Evolutionary conservation across 2,113 vertebrate species (phyloP), one percentile per base, ranked within the genome.

Genomic region (Lagenorhynchus albirostris): DNA sequence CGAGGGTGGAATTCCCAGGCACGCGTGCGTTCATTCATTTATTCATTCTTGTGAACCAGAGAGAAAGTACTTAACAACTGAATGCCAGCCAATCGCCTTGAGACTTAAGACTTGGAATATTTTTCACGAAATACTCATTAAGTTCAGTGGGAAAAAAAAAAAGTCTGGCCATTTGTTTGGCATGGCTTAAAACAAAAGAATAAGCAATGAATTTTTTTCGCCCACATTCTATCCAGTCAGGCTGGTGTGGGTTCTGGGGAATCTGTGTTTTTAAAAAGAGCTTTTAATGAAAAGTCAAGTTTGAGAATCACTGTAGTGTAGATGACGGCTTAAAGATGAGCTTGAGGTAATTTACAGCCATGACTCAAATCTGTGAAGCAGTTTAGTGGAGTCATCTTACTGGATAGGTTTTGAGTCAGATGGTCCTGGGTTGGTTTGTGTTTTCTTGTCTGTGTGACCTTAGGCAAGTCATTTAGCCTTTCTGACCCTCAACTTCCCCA

Each of bases 401-500:
- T 25, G 11, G 47, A n/a, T 41, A 50, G 25, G 26, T 85, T 89
- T 94, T 62, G 65, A 74, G 29, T 96, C 70, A 84, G 29, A 77
- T 55, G 44, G 15, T 58, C 31, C 50, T 88, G 33, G 12, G 25
- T 74, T 96, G 96, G 58, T 84, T 74, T 93, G 50, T 25, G 55
- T 89, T 95, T 95, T 95, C 83, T 92, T 86, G 81, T 94, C 81
- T 68, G 15, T 79, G 63, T 96, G 85, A 95, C 82, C 68, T 86
- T 92, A 60, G 73, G 86, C 62, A 85, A 89, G 62, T 95, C 76
- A 86, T 36, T 93, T 96, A 73, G 82, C 50, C 67, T 95, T 77
- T 55, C 55, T 93, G 91, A 79, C 87, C 79, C 77, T 80, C 47
- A 14, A 18, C 96, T 97, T 95, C 89, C 83, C 97, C 96, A 89